Conservation (phyloP, 2,888 invertebrate genomes). For the Notodonta ziczac region DNA sequence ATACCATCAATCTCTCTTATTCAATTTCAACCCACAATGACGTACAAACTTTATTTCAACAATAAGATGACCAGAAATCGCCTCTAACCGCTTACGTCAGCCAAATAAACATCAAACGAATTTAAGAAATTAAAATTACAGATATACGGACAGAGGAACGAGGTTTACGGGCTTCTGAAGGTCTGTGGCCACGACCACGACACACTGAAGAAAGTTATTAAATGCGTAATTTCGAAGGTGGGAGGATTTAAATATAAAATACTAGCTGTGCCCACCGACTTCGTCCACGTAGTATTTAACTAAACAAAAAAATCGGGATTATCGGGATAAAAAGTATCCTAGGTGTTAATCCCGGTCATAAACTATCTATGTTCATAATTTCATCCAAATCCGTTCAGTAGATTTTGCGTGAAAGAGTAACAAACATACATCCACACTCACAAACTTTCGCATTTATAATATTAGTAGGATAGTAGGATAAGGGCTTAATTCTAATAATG, state of each 20-base stretch:
- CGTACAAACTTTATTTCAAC: not conserved
- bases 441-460: too few relatives aligned
- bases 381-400: too few relatives aligned
- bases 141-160: constrained; percentile 67
- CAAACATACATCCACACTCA: too few relatives aligned
- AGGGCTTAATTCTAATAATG: too few relatives aligned
- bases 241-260: constrained; percentile 36
- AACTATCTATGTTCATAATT: too few relatives aligned
- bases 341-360: too few relatives aligned
- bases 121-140: constrained; percentile 47
- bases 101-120: constrained; percentile 25
- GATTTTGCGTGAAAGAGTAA: too few relatives aligned
- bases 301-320: too few relatives aligned
- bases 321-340: too few relatives aligned
- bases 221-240: constrained; percentile 80
- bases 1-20: not conserved
- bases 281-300: too few relatives aligned
- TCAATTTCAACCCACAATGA: not conserved
- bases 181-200: constrained; percentile 78
- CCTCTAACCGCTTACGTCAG: constrained; percentile 6
- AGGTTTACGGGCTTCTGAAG: constrained; percentile 68
- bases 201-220: constrained; percentile 75
- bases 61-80: not conserved
- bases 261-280: too few relatives aligned
- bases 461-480: too few relatives aligned